These are phyloP conservation scores for Limenitis camilla DNA, from an alignment of 2,888 invertebrate species.

Conservation along the genomic window DNA sequence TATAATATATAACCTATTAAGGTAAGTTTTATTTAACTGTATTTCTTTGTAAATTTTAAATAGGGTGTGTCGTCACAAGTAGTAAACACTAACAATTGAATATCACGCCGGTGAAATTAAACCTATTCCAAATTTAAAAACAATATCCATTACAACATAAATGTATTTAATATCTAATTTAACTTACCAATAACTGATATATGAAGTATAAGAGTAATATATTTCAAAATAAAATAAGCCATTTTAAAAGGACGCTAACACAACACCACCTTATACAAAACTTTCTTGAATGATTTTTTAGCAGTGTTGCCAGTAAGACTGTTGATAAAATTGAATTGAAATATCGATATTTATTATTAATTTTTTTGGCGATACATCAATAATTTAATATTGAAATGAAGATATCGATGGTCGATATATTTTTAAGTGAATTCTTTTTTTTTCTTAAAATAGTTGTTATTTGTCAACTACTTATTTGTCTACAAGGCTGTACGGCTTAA, in stretches of 20 bases:
- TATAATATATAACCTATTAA: too few relatives aligned
- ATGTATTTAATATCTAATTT: conserved; percentile 14
- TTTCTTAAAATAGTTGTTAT: too few relatives aligned
- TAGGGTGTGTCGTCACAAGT: conserved; percentile 24
- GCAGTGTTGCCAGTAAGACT: neutral
- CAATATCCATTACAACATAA: neutral
- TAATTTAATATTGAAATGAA: too few relatives aligned
- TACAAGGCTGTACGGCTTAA: too few relatives aligned
- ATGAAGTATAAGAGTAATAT: conserved; percentile 37
- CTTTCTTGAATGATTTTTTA: conserved; percentile 5
- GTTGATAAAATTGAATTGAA: too few relatives aligned
- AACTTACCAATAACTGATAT: conserved; percentile 43
- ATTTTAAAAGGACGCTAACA: conserved; percentile 30
- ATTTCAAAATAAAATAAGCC: conserved; percentile 39
- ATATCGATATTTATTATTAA: too few relatives aligned
- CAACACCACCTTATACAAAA: conserved; percentile 3
- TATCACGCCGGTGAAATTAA: neutral
- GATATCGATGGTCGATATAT: too few relatives aligned
- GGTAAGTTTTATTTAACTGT: too few relatives aligned
- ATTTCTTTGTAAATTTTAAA: conserved; percentile 12
- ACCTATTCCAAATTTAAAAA: neutral
- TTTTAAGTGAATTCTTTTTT: too few relatives aligned
- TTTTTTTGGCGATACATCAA: too few relatives aligned
- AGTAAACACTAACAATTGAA: conserved; percentile 20
- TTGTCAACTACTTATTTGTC: too few relatives aligned